phyloP scores from a whole-genome alignment of 92 coral and sea anemone species.

The Galaxea fascicularis region DNA sequence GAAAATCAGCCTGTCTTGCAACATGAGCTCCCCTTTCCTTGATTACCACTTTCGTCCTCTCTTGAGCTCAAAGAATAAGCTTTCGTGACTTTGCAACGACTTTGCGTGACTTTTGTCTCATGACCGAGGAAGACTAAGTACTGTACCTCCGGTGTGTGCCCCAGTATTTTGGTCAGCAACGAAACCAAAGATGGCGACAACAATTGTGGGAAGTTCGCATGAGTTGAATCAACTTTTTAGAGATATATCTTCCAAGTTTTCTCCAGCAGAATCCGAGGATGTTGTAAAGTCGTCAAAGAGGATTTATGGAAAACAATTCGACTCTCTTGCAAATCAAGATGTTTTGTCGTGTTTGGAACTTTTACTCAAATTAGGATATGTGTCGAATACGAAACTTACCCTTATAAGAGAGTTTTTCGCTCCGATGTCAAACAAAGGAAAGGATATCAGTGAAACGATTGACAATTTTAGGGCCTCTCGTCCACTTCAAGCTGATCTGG shows the following conservation, averaged over 20 bases:
- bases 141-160: no score
- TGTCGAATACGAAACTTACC: background rate
- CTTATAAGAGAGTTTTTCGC: constrained; percentile 21
- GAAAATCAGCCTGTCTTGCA: no score
- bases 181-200: background rate
- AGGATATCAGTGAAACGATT: background rate
- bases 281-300: background rate
- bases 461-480: background rate
- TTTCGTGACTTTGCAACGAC: no score
- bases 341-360: background rate
- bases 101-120: no score
- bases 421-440: background rate
- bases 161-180: no score
- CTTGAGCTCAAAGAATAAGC: no score
- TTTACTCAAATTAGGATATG: constrained; percentile 8
- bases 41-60: no score
- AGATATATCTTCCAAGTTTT: background rate
- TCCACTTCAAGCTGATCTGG: background rate
- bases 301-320: background rate
- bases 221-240: background rate
- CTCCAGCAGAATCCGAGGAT: constrained; percentile 3
- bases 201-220: background rate
- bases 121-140: no score
- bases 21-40: no score
- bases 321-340: background rate